phyloP scores from a whole-genome alignment of 2,797 vertebrate genomes.

The Dendrocincla fuliginosa region DNA sequence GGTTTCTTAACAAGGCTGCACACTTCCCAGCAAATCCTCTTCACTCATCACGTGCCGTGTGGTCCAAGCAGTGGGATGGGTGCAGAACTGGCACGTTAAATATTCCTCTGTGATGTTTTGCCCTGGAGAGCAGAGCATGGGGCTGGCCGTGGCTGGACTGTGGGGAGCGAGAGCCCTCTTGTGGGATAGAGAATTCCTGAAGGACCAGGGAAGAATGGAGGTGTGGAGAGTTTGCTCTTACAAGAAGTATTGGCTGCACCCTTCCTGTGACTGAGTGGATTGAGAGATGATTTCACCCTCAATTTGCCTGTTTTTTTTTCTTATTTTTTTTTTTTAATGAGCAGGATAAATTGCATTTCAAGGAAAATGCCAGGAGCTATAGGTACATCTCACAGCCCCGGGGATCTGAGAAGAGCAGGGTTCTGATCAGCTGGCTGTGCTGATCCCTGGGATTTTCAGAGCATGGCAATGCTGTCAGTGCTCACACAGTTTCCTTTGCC shows the following conservation, averaged over 20 bases:
- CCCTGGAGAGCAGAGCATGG: accelerated
- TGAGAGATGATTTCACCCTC: neutral
- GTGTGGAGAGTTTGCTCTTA: accelerated
- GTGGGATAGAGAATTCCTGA: neutral
- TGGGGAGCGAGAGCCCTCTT: slow-evolving; percentile 50
- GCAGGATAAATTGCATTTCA: neutral
- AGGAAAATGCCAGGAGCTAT: neutral
- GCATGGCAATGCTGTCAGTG: neutral
- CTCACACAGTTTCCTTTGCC: neutral
- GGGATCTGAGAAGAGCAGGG: neutral
- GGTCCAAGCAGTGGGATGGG: neutral
- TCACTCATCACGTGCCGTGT: accelerated
- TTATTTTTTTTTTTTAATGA: neutral
- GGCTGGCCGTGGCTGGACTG: neutral
- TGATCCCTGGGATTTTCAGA: neutral
- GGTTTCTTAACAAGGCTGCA: accelerated
- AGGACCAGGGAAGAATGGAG: neutral
- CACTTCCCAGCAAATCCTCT: neutral
- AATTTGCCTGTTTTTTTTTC: neutral
- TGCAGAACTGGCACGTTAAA: accelerated
- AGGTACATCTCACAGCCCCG: accelerated
- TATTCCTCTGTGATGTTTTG: accelerated
- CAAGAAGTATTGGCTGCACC: accelerated
- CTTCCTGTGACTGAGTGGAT: accelerated
- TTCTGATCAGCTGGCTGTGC: neutral